phyloP scores from a whole-genome alignment of 2,797 vertebrate genomes.

The Molossus alvarezi region DNA sequence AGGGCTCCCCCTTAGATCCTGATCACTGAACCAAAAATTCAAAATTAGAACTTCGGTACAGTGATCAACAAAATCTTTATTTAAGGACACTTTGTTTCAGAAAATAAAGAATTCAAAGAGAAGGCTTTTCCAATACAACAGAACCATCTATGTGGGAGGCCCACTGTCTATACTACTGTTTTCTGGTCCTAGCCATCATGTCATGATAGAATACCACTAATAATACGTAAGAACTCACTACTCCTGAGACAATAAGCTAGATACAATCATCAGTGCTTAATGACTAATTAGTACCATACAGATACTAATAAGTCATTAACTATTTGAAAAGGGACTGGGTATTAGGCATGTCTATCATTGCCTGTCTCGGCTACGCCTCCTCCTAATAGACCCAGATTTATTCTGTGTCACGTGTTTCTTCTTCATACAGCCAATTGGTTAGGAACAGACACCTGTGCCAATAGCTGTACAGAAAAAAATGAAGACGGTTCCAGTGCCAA shows the following conservation, averaged over 20 bases:
- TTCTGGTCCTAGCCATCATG: neutral
- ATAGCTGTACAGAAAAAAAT: neutral
- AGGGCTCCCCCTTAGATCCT: neutral
- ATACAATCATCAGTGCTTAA: neutral
- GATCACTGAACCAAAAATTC: neutral
- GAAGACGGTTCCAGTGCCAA: neutral
- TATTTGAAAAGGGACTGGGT: neutral
- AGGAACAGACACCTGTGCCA: neutral
- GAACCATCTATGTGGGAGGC: neutral
- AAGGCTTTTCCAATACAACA: neutral
- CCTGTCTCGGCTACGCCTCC: neutral
- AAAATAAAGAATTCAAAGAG: conserved; percentile 34
- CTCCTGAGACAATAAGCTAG: neutral
- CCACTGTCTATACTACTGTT: neutral
- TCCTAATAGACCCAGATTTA: neutral
- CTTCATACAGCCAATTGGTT: neutral
- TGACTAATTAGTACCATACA: neutral
- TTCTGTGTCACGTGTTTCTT: neutral
- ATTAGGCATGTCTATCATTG: neutral
- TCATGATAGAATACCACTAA: neutral
- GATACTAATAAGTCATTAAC: conserved; percentile 2
- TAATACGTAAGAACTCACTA: neutral
- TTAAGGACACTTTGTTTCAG: neutral
- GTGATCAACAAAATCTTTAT: neutral
- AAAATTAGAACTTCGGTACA: neutral